Evolutionary conservation across 2,888 invertebrate genomes (phyloP).

Genomic region (Nomada flava): DNA sequence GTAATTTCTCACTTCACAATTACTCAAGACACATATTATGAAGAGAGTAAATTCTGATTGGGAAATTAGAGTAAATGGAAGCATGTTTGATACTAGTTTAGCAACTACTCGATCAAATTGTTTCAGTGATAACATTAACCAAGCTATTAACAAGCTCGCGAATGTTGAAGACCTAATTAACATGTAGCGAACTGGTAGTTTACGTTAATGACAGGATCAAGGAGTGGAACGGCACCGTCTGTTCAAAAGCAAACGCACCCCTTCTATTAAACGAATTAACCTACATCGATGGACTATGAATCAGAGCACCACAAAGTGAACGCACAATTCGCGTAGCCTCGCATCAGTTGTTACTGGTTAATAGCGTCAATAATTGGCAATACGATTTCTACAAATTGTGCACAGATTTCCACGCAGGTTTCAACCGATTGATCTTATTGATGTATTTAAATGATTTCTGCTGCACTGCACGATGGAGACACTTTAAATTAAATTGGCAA

Average conservation of each 20-base stretch:
- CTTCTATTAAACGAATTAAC: slow-evolving; percentile 56
- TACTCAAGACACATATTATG: too few relatives aligned
- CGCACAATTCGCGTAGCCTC: slow-evolving; percentile 40
- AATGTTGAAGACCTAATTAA: slow-evolving; percentile 53
- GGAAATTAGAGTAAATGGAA: background rate
- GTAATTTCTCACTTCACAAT: too few relatives aligned
- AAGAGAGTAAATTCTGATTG: too few relatives aligned
- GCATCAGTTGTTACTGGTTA: slow-evolving; percentile 45
- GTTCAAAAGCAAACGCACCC: slow-evolving; percentile 27
- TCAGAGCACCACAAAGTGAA: slow-evolving; percentile 46
- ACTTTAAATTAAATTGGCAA: background rate
- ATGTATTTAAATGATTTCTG: background rate
- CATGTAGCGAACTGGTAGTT: slow-evolving; percentile 14
- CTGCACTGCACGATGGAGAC: background rate
- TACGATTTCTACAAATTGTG: slow-evolving; percentile 45
- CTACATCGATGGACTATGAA: slow-evolving; percentile 37
- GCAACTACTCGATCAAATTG: slow-evolving; percentile 18
- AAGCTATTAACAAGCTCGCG: slow-evolving; percentile 43
- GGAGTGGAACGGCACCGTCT: slow-evolving; percentile 34
- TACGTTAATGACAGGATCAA: slow-evolving; percentile 53
- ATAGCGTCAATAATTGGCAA: slow-evolving; percentile 48
- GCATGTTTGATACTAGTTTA: background rate
- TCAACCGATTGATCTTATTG: background rate
- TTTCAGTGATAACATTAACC: slow-evolving; percentile 45
- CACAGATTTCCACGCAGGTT: background rate